Evolutionary conservation across 2,113 vertebrate genomes (phyloP).

Genomic region (Neodon shergylaensis): DNA sequence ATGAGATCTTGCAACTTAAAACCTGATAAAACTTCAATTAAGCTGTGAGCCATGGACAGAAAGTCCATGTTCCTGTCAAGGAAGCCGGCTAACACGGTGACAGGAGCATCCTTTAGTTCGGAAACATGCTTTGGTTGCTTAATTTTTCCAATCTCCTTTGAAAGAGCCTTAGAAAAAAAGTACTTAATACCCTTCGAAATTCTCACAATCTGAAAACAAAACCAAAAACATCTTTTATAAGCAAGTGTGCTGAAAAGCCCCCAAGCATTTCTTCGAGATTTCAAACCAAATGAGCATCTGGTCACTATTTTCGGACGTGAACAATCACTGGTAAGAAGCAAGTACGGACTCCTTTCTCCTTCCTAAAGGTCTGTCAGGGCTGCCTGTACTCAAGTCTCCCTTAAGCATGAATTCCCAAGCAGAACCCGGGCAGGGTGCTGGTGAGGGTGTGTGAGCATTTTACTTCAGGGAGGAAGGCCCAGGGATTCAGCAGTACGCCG

Average conservation of each 20-base stretch:
- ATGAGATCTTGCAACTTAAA: not conserved
- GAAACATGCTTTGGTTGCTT: not conserved
- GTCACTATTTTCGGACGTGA: not conserved
- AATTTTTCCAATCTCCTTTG: not conserved
- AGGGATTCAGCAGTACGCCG: rapidly evolving
- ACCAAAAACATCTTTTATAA: not conserved
- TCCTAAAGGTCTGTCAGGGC: not conserved
- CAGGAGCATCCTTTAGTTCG: not conserved
- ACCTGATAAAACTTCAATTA: not conserved
- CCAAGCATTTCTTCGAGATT: not conserved
- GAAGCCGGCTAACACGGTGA: rapidly evolving
- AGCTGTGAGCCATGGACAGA: rapidly evolving
- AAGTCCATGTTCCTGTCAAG: not conserved
- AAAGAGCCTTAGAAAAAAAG: not conserved
- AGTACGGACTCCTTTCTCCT: not conserved
- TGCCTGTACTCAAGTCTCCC: not conserved
- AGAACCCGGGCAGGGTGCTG: not conserved
- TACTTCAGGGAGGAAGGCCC: not conserved
- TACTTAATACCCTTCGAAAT: not conserved
- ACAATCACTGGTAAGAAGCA: not conserved
- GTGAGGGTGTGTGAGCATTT: not conserved
- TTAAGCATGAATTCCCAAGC: not conserved
- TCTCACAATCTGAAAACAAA: not conserved
- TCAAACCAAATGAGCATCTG: not conserved
- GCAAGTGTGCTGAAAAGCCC: not conserved